Conservation (phyloP, 92 coral and sea anemone genomes). For the Scolanthus callimorphus region DNA sequence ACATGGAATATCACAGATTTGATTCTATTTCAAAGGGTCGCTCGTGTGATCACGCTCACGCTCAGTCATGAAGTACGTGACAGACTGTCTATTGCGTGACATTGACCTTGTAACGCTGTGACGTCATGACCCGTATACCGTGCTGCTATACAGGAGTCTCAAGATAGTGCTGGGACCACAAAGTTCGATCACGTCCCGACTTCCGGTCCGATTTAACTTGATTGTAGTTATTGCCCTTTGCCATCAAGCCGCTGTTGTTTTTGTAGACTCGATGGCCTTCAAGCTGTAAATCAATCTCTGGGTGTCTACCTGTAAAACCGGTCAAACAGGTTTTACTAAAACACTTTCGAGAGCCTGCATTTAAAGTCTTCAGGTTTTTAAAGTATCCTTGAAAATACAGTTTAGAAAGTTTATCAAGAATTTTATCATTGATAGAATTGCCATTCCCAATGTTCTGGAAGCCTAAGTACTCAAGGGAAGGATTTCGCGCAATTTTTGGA, state of each 20-base stretch:
- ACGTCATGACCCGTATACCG: too few relatives aligned
- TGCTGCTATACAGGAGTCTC: background rate
- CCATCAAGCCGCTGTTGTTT: too few relatives aligned
- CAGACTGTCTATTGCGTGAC: too few relatives aligned
- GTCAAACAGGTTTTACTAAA: background rate
- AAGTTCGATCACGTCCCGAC: too few relatives aligned
- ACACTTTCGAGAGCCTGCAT: conserved; percentile 9
- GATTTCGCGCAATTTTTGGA: conserved; percentile 29
- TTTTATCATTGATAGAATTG: conserved; percentile 31
- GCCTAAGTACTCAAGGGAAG: conserved; percentile 50
- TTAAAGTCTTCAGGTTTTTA: conserved; percentile 6
- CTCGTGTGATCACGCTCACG: too few relatives aligned
- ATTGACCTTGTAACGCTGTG: too few relatives aligned
- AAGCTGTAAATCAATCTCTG: background rate
- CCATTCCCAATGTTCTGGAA: conserved; percentile 54
- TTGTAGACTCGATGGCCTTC: too few relatives aligned
- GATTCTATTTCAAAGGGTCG: too few relatives aligned
- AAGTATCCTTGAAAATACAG: conserved; percentile 14
- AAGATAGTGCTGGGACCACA: background rate
- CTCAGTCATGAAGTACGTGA: too few relatives aligned
- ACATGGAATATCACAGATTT: too few relatives aligned
- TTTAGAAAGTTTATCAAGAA: conserved; percentile 21
- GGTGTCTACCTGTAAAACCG: background rate
- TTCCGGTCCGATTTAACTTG: too few relatives aligned
- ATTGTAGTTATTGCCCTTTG: background rate